Evolutionary conservation across 2,113 vertebrate species (phyloP), one percentile per base, ranked within the genome.

Genomic region (Myodes glareolus): DNA sequence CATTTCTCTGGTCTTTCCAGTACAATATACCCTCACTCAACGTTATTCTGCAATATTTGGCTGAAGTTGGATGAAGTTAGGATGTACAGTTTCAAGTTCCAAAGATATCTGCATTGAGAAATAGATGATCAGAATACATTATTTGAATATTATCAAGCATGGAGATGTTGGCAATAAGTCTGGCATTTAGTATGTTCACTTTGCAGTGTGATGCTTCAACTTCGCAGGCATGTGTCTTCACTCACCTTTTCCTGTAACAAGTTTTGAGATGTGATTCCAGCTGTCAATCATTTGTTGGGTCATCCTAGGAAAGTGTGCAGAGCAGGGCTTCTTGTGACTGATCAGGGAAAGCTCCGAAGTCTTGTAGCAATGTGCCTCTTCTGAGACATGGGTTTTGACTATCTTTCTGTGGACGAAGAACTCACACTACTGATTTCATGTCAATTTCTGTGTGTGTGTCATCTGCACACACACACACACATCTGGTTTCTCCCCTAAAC

Each of bases 91-190:
- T 82, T 91, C 39, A 78, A 75, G 67, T 89, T 58, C 8, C 52
- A 29, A 55, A 94, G 52, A 14, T 90, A 72, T 47, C n/a, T 88
- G 45, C 50, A 80, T 70, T 45, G 94, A 88, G 58, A 93, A 76
- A 58, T 77, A 52, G 91, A 73, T 93, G 58, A 76, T 80, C 23
- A 36, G 63, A 14, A 21, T 29, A 16, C 25, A 78, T 76, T 61
- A 21, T 88, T 50, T 81, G 47, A 91, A 31, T 11, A 8, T 68
- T 52, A 45, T 81, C 55, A 88, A 85, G 27, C 33, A 72, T 3
- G 10, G 76, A 94, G 77, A 78, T 75, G 19, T 36, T 84, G 84
- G 68, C 61, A 88, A 92, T 50, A 76, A 14, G 55, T 29, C 36
- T 78, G 21, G 13, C 65, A 39, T 92, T 95, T 87, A 72, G 67